Evolutionary conservation across 2,797 vertebrate genomes (phyloP).

Genomic region (Lepus townsendii): DNA sequence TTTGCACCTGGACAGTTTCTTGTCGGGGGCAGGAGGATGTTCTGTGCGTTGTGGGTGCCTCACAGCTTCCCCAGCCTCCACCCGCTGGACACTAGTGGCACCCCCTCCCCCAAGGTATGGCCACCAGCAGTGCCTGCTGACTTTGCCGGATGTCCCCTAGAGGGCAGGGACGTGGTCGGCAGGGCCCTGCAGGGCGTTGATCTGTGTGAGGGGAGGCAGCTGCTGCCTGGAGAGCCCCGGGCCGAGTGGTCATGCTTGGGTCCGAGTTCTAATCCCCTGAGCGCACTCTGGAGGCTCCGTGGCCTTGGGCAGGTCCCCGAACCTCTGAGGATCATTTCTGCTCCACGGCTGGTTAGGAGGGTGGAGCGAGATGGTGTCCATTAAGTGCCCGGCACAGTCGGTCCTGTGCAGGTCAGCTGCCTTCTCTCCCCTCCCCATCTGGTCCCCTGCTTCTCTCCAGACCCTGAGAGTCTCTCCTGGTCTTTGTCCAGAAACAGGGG

Average conservation of each 20-base stretch:
- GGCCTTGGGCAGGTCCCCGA: neutral
- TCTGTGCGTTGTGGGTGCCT: neutral
- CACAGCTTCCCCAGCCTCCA: neutral
- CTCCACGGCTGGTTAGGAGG: neutral
- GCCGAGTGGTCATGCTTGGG: neutral
- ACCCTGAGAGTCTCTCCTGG: neutral
- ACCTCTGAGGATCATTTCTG: neutral
- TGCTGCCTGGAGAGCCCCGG: rapidly evolving
- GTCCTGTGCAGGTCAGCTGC: neutral
- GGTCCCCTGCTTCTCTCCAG: neutral
- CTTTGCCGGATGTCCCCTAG: neutral
- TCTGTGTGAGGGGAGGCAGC: neutral
- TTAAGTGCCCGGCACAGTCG: neutral
- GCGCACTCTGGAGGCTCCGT: neutral
- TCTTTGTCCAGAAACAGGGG: neutral
- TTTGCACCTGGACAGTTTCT: neutral
- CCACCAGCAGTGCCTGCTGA: neutral
- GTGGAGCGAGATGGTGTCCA: neutral
- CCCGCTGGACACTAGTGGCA: neutral
- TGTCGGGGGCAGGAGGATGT: neutral
- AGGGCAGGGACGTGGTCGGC: neutral
- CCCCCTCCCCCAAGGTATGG: neutral
- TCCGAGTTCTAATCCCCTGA: neutral
- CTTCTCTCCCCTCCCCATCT: too few relatives aligned
- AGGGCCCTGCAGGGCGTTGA: rapidly evolving